phyloP scores from a whole-genome alignment of 35 echinoderm and acorn worm genomes.

The Heliocidaris tuberculata region DNA sequence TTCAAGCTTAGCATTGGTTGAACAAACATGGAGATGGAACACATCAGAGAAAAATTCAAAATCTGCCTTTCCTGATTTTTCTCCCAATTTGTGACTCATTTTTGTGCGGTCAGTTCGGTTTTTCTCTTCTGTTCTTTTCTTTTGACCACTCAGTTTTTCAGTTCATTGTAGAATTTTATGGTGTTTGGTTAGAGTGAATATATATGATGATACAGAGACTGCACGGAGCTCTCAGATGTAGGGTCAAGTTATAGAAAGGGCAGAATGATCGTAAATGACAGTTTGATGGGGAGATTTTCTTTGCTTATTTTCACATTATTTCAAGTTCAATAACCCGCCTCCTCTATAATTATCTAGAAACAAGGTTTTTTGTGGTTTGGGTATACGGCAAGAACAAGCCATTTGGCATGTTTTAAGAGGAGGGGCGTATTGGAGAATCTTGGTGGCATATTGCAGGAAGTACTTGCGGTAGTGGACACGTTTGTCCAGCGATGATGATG shows the following conservation, averaged over 20 bases:
- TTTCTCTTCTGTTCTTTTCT: background rate
- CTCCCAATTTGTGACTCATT: background rate
- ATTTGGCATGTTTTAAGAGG: background rate
- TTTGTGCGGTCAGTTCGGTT: background rate
- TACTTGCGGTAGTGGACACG: slow-evolving; percentile 14
- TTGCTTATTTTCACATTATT: background rate
- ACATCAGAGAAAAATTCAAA: background rate
- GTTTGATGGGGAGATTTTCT: background rate
- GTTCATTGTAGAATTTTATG: background rate
- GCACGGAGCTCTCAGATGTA: background rate
- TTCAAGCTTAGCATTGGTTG: background rate
- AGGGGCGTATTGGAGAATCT: background rate
- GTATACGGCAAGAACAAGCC: background rate
- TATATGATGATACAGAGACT: background rate
- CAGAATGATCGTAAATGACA: background rate
- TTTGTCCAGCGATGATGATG: slow-evolving; percentile 5
- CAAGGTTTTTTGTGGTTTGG: background rate
- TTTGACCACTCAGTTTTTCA: background rate
- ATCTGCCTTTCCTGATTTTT: background rate
- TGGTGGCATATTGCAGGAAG: background rate
- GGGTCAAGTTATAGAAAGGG: background rate
- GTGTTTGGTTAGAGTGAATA: background rate
- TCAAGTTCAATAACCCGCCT: background rate
- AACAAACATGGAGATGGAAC: background rate
- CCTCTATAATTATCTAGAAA: background rate